These are phyloP conservation scores for Octomys mimax DNA, from an alignment of 2,797 vertebrate genomes.

Conservation along the genomic window DNA sequence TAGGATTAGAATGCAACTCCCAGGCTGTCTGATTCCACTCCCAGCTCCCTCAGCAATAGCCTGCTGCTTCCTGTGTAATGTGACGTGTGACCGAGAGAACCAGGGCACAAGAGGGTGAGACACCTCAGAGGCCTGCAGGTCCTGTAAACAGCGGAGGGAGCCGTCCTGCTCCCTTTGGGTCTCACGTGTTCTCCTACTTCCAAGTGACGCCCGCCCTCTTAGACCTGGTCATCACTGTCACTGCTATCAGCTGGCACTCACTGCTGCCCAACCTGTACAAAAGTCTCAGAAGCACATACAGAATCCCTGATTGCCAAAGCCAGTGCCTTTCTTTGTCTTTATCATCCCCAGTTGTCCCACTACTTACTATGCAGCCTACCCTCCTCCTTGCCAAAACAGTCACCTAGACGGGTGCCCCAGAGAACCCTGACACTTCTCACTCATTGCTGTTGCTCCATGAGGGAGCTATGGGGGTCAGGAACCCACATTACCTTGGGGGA, in stretches of 20 bases:
- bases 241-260: fast-evolving
- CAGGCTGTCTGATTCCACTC: fast-evolving
- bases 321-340: neutral
- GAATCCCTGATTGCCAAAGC: neutral
- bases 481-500: fast-evolving
- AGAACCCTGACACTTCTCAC: fast-evolving
- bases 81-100: fast-evolving
- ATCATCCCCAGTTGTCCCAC: fast-evolving
- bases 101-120: neutral
- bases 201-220: neutral
- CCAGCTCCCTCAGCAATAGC: fast-evolving
- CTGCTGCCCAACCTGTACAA: no score
- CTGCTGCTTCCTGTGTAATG: neutral
- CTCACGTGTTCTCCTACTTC: neutral
- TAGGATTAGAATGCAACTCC: fast-evolving
- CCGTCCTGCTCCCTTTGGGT: neutral
- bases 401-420: fast-evolving
- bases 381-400: neutral
- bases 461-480: fast-evolving
- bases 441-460: no score
- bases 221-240: no score
- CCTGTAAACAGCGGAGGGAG: neutral
- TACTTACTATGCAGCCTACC: neutral
- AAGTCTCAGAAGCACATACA: fast-evolving
- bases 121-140: neutral